phyloP scores from a whole-genome alignment of 2,113 vertebrate genomes.

The Muntiacus muntjak region DNA sequence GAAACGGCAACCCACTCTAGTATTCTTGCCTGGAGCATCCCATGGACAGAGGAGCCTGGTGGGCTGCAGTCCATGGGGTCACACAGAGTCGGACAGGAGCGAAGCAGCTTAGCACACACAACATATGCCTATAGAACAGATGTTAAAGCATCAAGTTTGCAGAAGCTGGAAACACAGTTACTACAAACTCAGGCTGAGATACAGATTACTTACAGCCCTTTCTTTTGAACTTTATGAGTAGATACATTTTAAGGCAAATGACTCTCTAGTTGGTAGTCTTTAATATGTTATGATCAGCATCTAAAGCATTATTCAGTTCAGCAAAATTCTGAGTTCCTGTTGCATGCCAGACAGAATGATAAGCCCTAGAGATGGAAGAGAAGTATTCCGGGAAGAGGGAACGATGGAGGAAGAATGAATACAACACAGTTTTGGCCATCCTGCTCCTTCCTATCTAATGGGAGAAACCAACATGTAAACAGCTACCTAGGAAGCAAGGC shows the following conservation, averaged over 20 bases:
- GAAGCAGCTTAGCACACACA: neutral
- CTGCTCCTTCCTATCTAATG: neutral
- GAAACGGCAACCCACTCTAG: neutral
- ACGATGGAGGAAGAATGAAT: neutral
- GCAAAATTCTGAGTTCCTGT: neutral
- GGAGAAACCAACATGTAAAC: neutral
- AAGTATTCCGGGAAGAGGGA: neutral
- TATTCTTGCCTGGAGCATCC: neutral
- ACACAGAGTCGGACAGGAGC: accelerated
- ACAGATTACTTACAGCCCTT: neutral
- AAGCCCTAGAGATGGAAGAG: neutral
- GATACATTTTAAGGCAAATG: neutral
- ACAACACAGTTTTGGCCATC: neutral
- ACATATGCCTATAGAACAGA: neutral
- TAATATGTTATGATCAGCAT: neutral
- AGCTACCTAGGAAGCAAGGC: neutral
- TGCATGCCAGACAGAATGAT: neutral
- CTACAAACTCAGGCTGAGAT: neutral
- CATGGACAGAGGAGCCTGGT: neutral
- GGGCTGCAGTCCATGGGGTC: neutral
- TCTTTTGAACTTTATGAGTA: neutral
- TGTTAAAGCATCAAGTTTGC: neutral
- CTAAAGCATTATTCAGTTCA: neutral
- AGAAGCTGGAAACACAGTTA: neutral
- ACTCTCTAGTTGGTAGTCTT: neutral